Evolutionary conservation across 1,140 invertebrate genomes (phyloP).

Genomic region (Drosophila trapezifrons): DNA sequence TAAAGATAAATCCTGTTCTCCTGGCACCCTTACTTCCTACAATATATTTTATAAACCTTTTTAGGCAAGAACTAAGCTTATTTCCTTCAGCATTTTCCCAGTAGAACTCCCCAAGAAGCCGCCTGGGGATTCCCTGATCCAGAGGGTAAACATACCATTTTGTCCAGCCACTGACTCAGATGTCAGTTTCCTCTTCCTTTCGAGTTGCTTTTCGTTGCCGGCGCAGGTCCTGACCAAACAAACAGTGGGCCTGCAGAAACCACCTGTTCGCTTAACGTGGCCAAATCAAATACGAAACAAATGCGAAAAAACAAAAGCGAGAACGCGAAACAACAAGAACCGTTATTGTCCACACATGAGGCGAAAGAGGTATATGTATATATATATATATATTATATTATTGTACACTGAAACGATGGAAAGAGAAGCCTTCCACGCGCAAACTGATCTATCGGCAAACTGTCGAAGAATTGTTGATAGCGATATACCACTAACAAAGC

Average conservation of each 20-base stretch:
- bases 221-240: slow-evolving; percentile 25
- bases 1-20: too few species aligned
- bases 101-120: too few species aligned
- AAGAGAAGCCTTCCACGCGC: slow-evolving; percentile 76
- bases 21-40: neutral
- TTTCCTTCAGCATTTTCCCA: too few species aligned
- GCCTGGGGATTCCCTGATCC: too few species aligned
- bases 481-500: slow-evolving; percentile 65
- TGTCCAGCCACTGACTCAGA: neutral
- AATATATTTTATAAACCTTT: too few species aligned
- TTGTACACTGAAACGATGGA: slow-evolving; percentile 34
- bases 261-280: slow-evolving; percentile 10
- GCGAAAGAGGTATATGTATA: neutral
- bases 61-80: too few species aligned
- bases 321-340: neutral
- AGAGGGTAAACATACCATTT: slow-evolving; percentile 55
- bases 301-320: neutral
- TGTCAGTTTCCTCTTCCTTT: neutral
- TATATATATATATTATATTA: too few species aligned
- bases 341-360: neutral
- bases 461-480: slow-evolving; percentile 80
- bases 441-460: slow-evolving; percentile 81
- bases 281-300: slow-evolving; percentile 10
- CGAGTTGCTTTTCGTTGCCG: neutral
- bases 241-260: neutral